These are phyloP conservation scores for Xestia ashworthii DNA, from an alignment of 2,888 invertebrate genomes.

Conservation along the genomic window DNA sequence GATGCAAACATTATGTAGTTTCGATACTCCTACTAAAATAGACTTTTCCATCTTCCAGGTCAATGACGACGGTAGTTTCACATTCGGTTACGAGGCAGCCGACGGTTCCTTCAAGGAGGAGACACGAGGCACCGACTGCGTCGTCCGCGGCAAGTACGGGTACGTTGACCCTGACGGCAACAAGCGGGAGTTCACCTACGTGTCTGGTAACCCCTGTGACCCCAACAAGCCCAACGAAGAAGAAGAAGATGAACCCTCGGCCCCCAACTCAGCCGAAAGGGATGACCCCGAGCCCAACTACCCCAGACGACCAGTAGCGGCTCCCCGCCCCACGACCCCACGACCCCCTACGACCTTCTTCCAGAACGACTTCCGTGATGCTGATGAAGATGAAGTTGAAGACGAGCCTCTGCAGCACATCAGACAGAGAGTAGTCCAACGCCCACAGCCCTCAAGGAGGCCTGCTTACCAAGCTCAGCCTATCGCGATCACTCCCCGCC, in stretches of 20 bases:
- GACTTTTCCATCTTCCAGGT: constrained; percentile 81
- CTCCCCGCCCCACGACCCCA: constrained; percentile 85
- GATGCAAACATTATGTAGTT: neutral
- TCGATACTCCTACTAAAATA: neutral
- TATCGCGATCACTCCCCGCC: constrained; percentile 91
- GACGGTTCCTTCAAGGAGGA: constrained; percentile 97
- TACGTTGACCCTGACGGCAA: constrained; percentile 97
- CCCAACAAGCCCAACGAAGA: constrained; percentile 95
- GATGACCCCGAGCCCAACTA: constrained; percentile 92
- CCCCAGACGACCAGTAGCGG: constrained; percentile 84
- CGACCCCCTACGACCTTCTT: constrained; percentile 92
- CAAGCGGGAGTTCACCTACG: constrained; percentile 96
- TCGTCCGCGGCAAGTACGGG: constrained; percentile 96
- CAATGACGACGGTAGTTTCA: constrained; percentile 96
- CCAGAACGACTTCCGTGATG: constrained; percentile 93
- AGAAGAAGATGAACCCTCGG: constrained; percentile 89
- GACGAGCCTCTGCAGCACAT: constrained; percentile 89
- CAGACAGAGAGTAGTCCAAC: constrained; percentile 88
- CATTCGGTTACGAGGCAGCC: constrained; percentile 96
- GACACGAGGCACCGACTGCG: constrained; percentile 96
- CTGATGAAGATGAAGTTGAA: constrained; percentile 91
- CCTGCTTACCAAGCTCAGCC: constrained; percentile 87
- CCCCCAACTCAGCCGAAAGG: constrained; percentile 90
- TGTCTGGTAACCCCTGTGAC: constrained; percentile 96
- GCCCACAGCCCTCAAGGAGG: constrained; percentile 83